These are phyloP conservation scores for Aphis craccivora DNA, from an alignment of 1,140 invertebrate genomes.

Conservation along the genomic window DNA sequence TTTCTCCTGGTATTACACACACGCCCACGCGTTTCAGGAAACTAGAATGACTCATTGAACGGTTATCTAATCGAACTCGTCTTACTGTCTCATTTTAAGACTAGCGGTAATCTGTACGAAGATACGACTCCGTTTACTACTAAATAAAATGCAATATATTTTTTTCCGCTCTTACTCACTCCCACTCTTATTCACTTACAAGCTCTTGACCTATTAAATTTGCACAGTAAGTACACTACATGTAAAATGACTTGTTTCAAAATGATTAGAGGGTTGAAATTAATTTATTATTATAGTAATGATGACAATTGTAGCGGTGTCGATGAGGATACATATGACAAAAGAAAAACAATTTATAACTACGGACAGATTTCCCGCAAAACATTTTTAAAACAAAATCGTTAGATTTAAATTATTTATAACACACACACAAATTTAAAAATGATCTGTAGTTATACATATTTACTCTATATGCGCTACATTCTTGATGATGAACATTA, in stretches of 20 bases:
- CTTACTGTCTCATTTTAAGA: background rate
- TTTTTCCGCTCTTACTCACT: background rate
- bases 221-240: background rate
- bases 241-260: background rate
- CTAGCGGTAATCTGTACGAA: background rate
- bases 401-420: background rate
- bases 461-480: background rate
- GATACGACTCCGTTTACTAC: background rate
- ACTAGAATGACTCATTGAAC: background rate
- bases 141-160: background rate
- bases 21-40: background rate
- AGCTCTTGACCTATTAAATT: background rate
- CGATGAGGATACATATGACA: background rate
- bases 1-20: background rate
- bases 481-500: background rate
- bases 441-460: background rate
- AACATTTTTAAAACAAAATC: background rate
- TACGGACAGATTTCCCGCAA: background rate
- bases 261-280: background rate
- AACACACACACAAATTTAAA: background rate
- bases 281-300: conserved; percentile 35
- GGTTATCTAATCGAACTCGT: background rate
- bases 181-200: too few relatives aligned
- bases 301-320: background rate
- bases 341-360: background rate